Base-by-base conservation (phyloP, 1,140 invertebrate genomes). In the Drosophila ananassae region DNA sequence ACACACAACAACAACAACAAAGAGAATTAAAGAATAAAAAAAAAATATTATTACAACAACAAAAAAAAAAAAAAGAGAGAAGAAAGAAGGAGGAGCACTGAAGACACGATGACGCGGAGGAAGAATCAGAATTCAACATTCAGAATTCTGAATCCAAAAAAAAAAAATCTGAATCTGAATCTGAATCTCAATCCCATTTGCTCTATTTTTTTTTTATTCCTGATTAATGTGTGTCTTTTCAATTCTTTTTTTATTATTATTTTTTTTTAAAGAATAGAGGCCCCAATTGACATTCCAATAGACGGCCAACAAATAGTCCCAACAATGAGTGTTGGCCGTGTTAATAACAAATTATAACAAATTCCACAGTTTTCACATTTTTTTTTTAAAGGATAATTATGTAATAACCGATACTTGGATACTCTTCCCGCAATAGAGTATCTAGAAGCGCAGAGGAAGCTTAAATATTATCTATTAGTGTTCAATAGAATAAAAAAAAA, bases 171-270 rank as follows among this genome's bases (percentile, higher is more conserved):
- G 25, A 51, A 50, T 67, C 59, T 21, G 9, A 61, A 53, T 32
- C 37, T 22, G 39, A 17, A 47, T 47, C 44, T 21, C 17, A 47
- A 24, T 22, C n/a, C 21, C 17, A 22, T 10, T 44, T 83, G 79
- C 57, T 79, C 75, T 79, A 83, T 83, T 83, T 83, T 83, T 61
- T 79, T 13, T 84, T 84, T 71, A 83, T 83, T 72, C 83, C 71
- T 83, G 79, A 83, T 83, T 79, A 83, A 79, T 83, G 79, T 39
- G 55, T 25, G 37, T 53, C 28, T 66, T 47, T 47, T 47, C 5
- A 28, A 28, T 28, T 6, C 25, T 17, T 17, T 8, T 1, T 4
- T 2, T 22, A 17, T 17, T 17, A 17, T 17, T 17, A 17, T 47
- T 47, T 47, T 47, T 6, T 22, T 10, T 8, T 6, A 12, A 12